Evolutionary conservation across 2,797 vertebrate species (phyloP), one percentile per base, ranked within the genome.

Genomic region (Chelmon rostratus): DNA sequence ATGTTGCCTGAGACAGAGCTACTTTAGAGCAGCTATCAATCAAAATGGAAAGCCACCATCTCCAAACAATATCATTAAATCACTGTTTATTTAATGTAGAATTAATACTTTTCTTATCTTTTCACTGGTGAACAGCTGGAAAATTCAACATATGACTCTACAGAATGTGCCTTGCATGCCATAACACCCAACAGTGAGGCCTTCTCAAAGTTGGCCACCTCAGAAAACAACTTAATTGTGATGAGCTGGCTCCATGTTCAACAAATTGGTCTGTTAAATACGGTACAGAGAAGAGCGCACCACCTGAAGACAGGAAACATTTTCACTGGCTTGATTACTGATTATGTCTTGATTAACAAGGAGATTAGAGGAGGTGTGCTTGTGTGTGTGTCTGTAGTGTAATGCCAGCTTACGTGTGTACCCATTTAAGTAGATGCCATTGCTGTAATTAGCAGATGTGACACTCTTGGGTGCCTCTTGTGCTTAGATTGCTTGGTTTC

Each of bases 371-470:
- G 58, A 62, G 50, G 78, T 67, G 84, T 68, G 50, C 18, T 37
- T 59, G 53, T 54, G 25, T 31, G 25, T 31, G 62, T 37, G 65
- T 68, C 40, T 80, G 80, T 13, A 40, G 54, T 59, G 42, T 70
- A 35, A 68, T 82, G 84, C 75, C 81, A 59, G 57, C 47, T 76
- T 59, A 81, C 6, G 40, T 81, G 70, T 77, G 76, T 56, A 67
- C 44, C 69, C 64, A 62, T 87, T 86, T 84, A 40, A 61, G 82
- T 76, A 54, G 81, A 82, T 75, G 65, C 52, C 81, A 73, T 76
- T 88, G 77, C 81, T 79, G 83, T 94, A 93, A 94, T 95, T 93
- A 93, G 86, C 93, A 93, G 92, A 92, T 93, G 93, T 90, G 88
- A 87, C 87, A 86, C 92, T 87, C 88, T 78, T 84, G 87, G 85